Percentiles rank a stretch among this genome's conserved stretches.
Evolutionary conservation across 2,888 invertebrate genomes (phyloP).

Genomic region (Acholoe squamosa): DNA sequence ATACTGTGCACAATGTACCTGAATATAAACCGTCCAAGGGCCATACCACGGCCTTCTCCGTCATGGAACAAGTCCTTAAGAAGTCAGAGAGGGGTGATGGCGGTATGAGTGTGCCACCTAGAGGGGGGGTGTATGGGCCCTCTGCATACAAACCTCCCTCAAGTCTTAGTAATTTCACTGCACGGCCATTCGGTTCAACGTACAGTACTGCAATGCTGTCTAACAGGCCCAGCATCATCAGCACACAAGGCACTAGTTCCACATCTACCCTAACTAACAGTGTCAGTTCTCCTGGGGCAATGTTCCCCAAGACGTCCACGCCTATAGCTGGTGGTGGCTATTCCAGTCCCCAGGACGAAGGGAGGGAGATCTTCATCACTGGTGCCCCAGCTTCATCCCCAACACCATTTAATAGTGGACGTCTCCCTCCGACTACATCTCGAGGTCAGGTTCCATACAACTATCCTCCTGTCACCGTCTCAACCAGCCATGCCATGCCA

Average conservation of each 20-base stretch:
- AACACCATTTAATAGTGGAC: neutral
- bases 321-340: neutral
- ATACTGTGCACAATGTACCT: constrained; percentile 7
- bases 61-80: constrained; percentile 44
- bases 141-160: constrained; percentile 47
- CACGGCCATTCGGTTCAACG: constrained; percentile 78
- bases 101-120: neutral
- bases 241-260: constrained; percentile 87
- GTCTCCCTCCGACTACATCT: no score
- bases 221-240: constrained; percentile 51
- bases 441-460: neutral
- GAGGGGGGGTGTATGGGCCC: neutral
- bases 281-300: constrained; percentile 45
- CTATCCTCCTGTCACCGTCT: neutral
- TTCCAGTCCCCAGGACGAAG: constrained; percentile 21
- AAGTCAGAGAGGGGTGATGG: constrained; percentile 16
- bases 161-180: constrained; percentile 73
- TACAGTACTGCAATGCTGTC: constrained; percentile 70
- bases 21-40: constrained; percentile 50
- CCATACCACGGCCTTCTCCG: constrained; percentile 52
- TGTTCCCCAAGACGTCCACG: constrained; percentile 66
- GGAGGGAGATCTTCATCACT: constrained; percentile 66
- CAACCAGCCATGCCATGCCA: neutral
- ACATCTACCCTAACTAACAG: constrained; percentile 86
- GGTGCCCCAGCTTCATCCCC: constrained; percentile 63